These are phyloP conservation scores for Eilema caniola DNA, from an alignment of 2,888 invertebrate species.

Conservation along the genomic window DNA sequence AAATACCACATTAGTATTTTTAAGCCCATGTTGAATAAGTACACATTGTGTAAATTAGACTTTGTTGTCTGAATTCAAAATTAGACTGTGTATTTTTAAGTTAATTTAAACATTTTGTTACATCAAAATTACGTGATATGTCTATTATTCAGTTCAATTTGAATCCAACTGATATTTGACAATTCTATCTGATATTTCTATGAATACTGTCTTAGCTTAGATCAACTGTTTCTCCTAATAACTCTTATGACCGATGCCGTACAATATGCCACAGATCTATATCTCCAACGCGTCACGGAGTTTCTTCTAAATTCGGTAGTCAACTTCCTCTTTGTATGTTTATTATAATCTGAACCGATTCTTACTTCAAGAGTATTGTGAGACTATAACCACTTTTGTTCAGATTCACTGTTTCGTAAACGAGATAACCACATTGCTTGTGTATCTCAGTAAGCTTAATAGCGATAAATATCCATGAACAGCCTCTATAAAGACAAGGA, in stretches of 20 bases:
- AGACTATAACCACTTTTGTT: not conserved
- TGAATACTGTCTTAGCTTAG: no score
- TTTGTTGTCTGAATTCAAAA: slow-evolving; percentile 27
- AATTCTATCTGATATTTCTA: not conserved
- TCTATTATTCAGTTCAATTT: no score
- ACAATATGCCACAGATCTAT: not conserved
- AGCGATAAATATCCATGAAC: slow-evolving; percentile 20
- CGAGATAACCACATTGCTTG: not conserved
- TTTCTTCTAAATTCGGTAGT: not conserved
- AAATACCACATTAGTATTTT: slow-evolving; percentile 40
- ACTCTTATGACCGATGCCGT: not conserved
- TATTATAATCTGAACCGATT: not conserved
- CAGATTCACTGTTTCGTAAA: not conserved
- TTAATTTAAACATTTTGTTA: not conserved
- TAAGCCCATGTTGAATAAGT: slow-evolving; percentile 31
- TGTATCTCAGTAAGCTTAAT: not conserved
- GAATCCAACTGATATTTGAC: no score
- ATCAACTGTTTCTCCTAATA: no score
- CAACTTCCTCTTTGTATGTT: not conserved
- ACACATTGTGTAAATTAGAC: slow-evolving; percentile 25
- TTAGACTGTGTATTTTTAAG: slow-evolving; percentile 16
- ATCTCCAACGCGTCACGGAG: not conserved
- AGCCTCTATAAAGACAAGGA: slow-evolving; percentile 48
- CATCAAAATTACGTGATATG: not conserved
- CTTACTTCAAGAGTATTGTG: not conserved